Conservation (phyloP, 2,888 invertebrate genomes). For the Eupithecia inturbata region DNA sequence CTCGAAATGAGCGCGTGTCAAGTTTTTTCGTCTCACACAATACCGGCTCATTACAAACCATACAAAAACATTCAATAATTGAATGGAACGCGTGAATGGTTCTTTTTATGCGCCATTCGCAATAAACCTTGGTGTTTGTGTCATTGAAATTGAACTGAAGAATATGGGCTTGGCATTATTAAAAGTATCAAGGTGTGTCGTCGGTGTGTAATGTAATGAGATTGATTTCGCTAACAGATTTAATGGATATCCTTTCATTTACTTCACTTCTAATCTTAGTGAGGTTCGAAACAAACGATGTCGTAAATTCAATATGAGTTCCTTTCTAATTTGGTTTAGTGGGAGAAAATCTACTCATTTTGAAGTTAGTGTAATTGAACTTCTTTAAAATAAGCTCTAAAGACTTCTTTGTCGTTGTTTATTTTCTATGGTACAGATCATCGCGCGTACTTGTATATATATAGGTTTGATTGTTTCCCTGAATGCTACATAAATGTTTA, state of each 20-base stretch:
- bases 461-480: neutral
- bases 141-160: constrained; percentile 18
- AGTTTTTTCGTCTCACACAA: constrained; percentile 45
- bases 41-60: constrained; percentile 49
- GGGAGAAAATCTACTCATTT: neutral
- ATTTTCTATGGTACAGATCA: neutral
- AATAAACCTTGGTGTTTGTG: constrained; percentile 31
- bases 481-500: neutral
- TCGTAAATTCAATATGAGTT: neutral
- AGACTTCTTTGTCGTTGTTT: neutral
- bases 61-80: constrained; percentile 54
- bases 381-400: neutral
- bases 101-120: constrained; percentile 34
- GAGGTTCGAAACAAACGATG: neutral
- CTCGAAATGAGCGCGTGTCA: constrained; percentile 35
- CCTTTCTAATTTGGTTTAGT: neutral
- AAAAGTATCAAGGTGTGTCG: neutral
- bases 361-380: neutral
- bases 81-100: constrained; percentile 54
- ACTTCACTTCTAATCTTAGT: neutral
- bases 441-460: neutral
- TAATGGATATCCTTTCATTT: constrained; percentile 13
- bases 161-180: constrained; percentile 9
- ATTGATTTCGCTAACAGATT: constrained; percentile 16
- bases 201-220: constrained; percentile 11